phyloP scores from a whole-genome alignment of 2,113 vertebrate species.

The Nanorana parkeri region DNA sequence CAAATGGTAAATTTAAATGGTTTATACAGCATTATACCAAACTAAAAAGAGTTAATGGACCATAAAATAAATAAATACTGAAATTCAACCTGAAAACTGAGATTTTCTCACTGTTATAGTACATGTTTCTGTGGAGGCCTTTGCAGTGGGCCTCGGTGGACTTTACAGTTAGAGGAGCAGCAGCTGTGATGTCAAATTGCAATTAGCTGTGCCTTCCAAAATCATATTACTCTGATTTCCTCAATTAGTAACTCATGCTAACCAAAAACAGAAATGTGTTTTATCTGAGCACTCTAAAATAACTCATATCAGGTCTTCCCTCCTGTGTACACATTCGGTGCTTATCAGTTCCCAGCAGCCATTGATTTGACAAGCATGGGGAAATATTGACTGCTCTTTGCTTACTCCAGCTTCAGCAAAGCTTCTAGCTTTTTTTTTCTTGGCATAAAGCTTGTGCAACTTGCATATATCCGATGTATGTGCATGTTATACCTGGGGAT shows the following conservation, averaged over 20 bases:
- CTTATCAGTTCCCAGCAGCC: conserved; percentile 51
- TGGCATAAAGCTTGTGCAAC: conserved; percentile 28
- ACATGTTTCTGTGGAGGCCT: conserved; percentile 5
- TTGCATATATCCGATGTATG: not conserved
- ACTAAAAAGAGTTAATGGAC: conserved; percentile 19
- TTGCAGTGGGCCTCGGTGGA: conserved; percentile 26
- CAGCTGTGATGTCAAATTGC: conserved; percentile 62
- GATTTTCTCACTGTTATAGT: not conserved
- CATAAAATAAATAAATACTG: conserved; percentile 18
- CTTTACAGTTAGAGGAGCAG: conserved; percentile 34
- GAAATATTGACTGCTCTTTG: conserved; percentile 40
- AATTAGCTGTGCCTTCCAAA: conserved; percentile 62
- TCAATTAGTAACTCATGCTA: conserved; percentile 57
- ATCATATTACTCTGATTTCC: conserved; percentile 63
- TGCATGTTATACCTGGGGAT: too few relatives aligned
- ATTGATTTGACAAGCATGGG: conserved; percentile 55
- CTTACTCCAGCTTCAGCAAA: conserved; percentile 26
- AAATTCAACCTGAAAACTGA: not conserved
- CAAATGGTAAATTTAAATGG: not conserved
- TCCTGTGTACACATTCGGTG: conserved; percentile 42
- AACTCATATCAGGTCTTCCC: conserved; percentile 2
- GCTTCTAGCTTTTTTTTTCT: conserved; percentile 7
- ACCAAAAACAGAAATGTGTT: conserved; percentile 52
- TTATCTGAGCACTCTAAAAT: conserved; percentile 45
- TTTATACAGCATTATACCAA: conserved; percentile 16